Evolutionary conservation across 1,140 invertebrate species (phyloP).

Genomic region (Drosophila ercepeae): DNA sequence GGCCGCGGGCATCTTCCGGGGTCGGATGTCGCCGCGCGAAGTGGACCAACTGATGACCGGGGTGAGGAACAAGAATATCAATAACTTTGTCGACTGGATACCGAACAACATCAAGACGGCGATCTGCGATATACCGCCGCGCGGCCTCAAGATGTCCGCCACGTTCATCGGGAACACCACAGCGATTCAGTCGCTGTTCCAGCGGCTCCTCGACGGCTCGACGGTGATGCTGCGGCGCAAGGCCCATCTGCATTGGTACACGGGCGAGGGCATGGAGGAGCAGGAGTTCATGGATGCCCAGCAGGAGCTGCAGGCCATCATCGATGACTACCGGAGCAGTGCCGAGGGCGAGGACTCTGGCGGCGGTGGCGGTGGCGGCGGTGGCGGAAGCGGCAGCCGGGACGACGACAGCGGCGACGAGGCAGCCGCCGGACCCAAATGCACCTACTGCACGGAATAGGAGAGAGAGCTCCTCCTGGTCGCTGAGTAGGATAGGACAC

Average conservation of each 20-base stretch:
- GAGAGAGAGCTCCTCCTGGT: not conserved
- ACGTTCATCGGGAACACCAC: slow-evolving; percentile 90
- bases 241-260: slow-evolving; percentile 92
- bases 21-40: slow-evolving; percentile 86
- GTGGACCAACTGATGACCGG: slow-evolving; percentile 89
- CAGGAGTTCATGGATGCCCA: slow-evolving; percentile 91
- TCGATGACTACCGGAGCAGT: slow-evolving; percentile 69
- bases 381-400: not conserved
- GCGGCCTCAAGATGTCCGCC: slow-evolving; percentile 88
- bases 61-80: slow-evolving; percentile 89
- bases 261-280: slow-evolving; percentile 92
- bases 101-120: slow-evolving; percentile 90
- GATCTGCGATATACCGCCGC: slow-evolving; percentile 89
- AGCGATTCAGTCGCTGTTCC: slow-evolving; percentile 91
- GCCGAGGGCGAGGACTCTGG: slow-evolving; percentile 22
- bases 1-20: slow-evolving; percentile 91
- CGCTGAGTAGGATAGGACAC: not conserved
- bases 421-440: slow-evolving; percentile 1
- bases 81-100: slow-evolving; percentile 93
- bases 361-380: not conserved
- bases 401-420: slow-evolving; percentile 20
- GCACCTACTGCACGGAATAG: slow-evolving; percentile 31
- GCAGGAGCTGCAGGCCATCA: slow-evolving; percentile 71
- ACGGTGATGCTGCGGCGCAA: slow-evolving; percentile 91
- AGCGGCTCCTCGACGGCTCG: slow-evolving; percentile 90